Base-by-base conservation (phyloP, 2,888 invertebrate genomes). In the Chelonus formosanus region DNA sequence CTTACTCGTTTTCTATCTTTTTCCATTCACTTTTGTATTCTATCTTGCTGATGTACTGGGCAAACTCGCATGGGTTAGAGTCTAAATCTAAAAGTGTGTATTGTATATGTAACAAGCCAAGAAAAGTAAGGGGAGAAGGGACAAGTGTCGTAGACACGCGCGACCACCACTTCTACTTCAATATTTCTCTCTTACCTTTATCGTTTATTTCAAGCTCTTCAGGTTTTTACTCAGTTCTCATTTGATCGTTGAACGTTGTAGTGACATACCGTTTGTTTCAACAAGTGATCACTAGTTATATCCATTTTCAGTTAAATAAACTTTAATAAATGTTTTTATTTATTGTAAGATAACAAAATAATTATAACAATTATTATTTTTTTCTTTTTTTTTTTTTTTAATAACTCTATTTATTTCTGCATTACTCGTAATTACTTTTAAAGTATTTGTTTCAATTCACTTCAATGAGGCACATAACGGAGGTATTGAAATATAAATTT, bases 201-300 rank as follows among this genome's bases (percentile, higher is more conserved):
- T 48, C 48, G 65, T 58, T 63, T 63, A 57, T 67, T 71, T 67
- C 67, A 64, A 69, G 65, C 67, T 65, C 60, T 52, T 55, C 55
- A 47, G 55, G 43, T 43, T 57, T 63, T 64, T 63, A 68, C 64
- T 71, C 73, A 74, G 74, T 74, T 69, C 47, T 60, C 68, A 69
- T 65, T 67, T 57, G 74, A 71, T 70, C 66, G 67, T 55, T 68
- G 70, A 47, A 31, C 61, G 62, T 48, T 48, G 34, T 65, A 44
- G 55, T 36, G 31, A 55, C 48, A 44, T 45, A 20, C 35, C 20
- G 20, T 20, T 20, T 1, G 20, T 20, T 20, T 20, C 20, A 20
- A 20, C 20, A 20, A 20, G 20, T 20, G 20, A 20, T 20, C 20
- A 20, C 20, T 20, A 20, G 20, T 20, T 20, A 20, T 20, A 20